Percentiles rank a stretch among this genome's conserved stretches.
These are phyloP conservation scores for Bombus soroeensis DNA, from an alignment of 1,140 invertebrate species.

Conservation along the genomic window DNA sequence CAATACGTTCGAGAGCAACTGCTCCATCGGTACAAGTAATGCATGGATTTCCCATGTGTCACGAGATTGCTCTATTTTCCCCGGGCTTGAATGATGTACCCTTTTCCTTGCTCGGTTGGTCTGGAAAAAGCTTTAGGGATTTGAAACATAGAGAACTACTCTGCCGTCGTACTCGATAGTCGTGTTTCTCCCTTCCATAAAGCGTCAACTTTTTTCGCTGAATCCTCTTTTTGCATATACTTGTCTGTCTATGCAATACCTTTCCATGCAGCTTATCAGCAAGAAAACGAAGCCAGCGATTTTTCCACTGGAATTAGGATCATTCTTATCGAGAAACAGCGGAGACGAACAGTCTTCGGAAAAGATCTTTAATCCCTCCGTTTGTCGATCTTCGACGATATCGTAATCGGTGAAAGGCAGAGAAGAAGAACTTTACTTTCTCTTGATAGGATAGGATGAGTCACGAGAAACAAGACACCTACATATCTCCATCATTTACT, in stretches of 20 bases:
- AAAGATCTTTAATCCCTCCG: background rate
- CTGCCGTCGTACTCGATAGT: slow-evolving; percentile 30
- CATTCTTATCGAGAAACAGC: background rate
- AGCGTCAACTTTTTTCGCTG: slow-evolving; percentile 34
- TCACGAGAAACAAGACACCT: too few species aligned
- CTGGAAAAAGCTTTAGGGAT: slow-evolving; percentile 49
- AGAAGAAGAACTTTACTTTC: background rate
- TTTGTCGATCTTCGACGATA: background rate
- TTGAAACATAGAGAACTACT: slow-evolving; percentile 51
- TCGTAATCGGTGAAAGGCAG: background rate
- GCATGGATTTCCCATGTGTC: slow-evolving; percentile 59
- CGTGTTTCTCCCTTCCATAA: slow-evolving; percentile 14
- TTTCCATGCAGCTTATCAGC: background rate
- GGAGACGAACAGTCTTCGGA: background rate
- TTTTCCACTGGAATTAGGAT: background rate
- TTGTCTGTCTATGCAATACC: background rate
- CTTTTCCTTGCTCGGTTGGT: slow-evolving; percentile 56
- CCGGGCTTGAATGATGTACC: slow-evolving; percentile 42
- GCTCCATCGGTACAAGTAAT: slow-evolving; percentile 31
- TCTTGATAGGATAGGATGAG: background rate
- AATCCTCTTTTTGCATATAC: background rate
- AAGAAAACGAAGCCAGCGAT: background rate
- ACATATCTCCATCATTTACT: too few species aligned
- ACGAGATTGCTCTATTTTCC: slow-evolving; percentile 57
- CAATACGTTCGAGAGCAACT: slow-evolving; percentile 30